phyloP scores from a whole-genome alignment of 2,888 invertebrate species.

The Metopia argyrocephala region DNA sequence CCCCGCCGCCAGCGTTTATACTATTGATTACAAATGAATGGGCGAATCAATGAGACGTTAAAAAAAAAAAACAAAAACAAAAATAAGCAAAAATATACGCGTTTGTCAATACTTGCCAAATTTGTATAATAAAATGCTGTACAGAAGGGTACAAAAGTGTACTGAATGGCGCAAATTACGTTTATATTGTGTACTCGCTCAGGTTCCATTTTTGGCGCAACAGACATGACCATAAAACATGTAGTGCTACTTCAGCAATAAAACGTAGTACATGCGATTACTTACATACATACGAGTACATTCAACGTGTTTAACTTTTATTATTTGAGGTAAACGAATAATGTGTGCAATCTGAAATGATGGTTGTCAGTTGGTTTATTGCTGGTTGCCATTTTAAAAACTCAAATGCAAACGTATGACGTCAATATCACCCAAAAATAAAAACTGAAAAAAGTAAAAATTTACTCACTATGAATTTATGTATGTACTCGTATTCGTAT shows the following conservation, averaged over 20 bases:
- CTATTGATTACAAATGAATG: neutral
- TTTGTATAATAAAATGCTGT: neutral
- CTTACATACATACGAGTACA: too few relatives aligned
- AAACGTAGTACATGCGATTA: neutral
- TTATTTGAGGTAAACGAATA: neutral
- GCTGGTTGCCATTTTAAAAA: slow-evolving; percentile 24
- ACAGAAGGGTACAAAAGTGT: neutral
- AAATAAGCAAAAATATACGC: neutral
- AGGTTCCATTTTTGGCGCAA: slow-evolving; percentile 45
- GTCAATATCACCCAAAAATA: slow-evolving; percentile 36
- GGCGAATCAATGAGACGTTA: neutral
- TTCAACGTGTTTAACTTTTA: too few relatives aligned
- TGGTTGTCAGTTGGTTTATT: slow-evolving; percentile 6
- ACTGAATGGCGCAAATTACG: slow-evolving; percentile 30
- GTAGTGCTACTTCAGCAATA: slow-evolving; percentile 43
- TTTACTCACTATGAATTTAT: neutral
- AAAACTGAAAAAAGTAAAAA: too few relatives aligned
- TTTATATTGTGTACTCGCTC: neutral
- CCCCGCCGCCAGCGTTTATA: neutral
- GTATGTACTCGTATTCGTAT: neutral
- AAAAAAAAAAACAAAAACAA: neutral
- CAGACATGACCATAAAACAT: slow-evolving; percentile 59
- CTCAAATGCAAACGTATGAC: slow-evolving; percentile 39
- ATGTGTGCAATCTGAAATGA: slow-evolving; percentile 33
- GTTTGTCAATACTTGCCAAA: neutral